Conservation (phyloP, 2,888 invertebrate species). For the Cantharis flavilabris region DNA sequence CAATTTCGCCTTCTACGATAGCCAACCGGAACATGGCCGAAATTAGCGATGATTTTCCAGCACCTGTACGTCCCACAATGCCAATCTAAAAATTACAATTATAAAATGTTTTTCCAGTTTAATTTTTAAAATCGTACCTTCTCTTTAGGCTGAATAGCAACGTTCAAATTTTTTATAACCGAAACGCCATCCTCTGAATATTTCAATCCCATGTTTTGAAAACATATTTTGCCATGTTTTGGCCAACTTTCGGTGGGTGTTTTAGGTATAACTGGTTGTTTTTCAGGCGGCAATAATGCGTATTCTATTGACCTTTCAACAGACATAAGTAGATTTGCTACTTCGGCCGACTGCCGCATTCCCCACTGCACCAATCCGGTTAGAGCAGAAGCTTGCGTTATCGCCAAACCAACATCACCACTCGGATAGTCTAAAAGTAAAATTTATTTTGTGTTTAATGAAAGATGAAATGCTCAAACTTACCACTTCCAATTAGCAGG, state of each 20-base stretch:
- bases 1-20: slow-evolving; percentile 66
- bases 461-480: slow-evolving; percentile 21
- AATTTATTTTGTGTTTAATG: neutral
- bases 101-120: neutral
- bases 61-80: slow-evolving; percentile 83
- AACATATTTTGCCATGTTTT: slow-evolving; percentile 64
- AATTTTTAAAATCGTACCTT: slow-evolving; percentile 58
- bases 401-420: slow-evolving; percentile 68
- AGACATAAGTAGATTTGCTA: slow-evolving; percentile 75
- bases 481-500: slow-evolving; percentile 55
- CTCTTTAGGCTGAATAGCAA: slow-evolving; percentile 69
- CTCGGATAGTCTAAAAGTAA: slow-evolving; percentile 49
- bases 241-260: slow-evolving; percentile 72
- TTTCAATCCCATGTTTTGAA: slow-evolving; percentile 66
- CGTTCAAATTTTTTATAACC: slow-evolving; percentile 74
- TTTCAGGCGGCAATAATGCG: slow-evolving; percentile 67
- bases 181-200: slow-evolving; percentile 66
- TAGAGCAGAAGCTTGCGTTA: slow-evolving; percentile 66
- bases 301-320: slow-evolving; percentile 88
- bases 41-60: slow-evolving; percentile 80
- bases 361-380: slow-evolving; percentile 75
- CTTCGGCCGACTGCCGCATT: slow-evolving; percentile 82
- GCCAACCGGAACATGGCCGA: slow-evolving; percentile 60
- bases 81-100: slow-evolving; percentile 64
- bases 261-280: slow-evolving; percentile 57